Base-by-base conservation (phyloP, 2,888 invertebrate genomes). In the Cryptocephalus moraei region DNA sequence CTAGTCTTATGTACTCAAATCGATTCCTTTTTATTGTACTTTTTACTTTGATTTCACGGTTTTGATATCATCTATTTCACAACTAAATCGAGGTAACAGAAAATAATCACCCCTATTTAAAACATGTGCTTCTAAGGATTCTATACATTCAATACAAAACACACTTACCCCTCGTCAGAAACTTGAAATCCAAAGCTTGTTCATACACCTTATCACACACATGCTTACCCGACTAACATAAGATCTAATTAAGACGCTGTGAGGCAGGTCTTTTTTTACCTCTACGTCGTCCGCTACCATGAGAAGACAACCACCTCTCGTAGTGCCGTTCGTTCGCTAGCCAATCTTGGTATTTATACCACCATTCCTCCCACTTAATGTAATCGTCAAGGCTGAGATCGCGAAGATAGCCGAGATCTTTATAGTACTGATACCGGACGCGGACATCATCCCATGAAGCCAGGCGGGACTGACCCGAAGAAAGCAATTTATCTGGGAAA, bases 311-410 rank as follows among this genome's bases (percentile, higher is more conserved):
- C 84, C 84, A 85, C 42, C 83, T 80, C 64, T 84, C 84, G 67
- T 84, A 85, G 32, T 82, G 84, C 39, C 85, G 75, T 66, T 86
- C 86, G n/a, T 83, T 78, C 55, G 90, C 89, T 60, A 91, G 69
- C 91, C 91, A 91, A 68, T 91, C 91, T 67, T 91, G 89, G 67
- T 91, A 91, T 60, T 86, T 84, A 73, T 91, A 91, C 90, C 91
- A 91, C 91, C 91, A 91, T 67, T 91, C 90, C 70, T 91, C 91
- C 91, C 91, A 91, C 68, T 91, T 91, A 51, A 91, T 80, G 66
- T 91, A 91, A 69, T 91, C 91, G 59, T 89, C 80, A 32, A 87
- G 74, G 0, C 81, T 77, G 22, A 87, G 73, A 42, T 90, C 91
- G 52, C 90, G 74, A 43, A 91, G 73, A 61, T 89, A 91, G 0